Base-by-base conservation (phyloP, 1,140 invertebrate species). In the Eumeta japonica region DNA sequence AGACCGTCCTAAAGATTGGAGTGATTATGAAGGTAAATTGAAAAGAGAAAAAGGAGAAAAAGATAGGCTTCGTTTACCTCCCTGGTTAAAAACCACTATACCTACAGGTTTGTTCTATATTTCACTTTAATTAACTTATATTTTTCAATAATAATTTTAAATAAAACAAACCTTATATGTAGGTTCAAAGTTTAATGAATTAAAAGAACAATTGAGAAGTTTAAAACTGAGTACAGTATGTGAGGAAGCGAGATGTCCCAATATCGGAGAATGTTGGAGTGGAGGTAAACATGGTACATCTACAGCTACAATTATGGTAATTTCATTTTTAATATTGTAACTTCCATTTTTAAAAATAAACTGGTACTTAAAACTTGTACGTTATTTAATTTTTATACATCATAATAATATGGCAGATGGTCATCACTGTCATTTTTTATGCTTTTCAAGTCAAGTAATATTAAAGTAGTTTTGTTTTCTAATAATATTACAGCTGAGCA, bases 181-280 rank as follows among this genome's bases (percentile, higher is more conserved):
- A 76, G 82, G 88, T 18, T 80, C 87, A 55, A 93, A 92, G 75
- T 95, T 87, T 61, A 83, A 78, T 46, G 83, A 83, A 56, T 71
- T 99, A 10, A 99, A 98, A 59, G 80, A 88, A 33, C 88, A 94
- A 58, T 73, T 99, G 9, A 76, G 92, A 37, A 82, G 86, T 10
- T 77, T 98, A 10, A 97, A 96, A 52, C 77, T 99, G 7, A 89
- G 93, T 53, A 99, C 97, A 2, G 97, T 99, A 1, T 99, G 97
- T 73, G 94, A 99, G 67, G 97, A 99, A 78, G 97, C 97, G 0
- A 80, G 92, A 45, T 99, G 97, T 81, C 97, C 97, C 1, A 99
- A 99, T 74, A 98, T 99, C 52, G 94, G 95, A 13, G 95, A 98
- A 78, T 99, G 97, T 75, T 99, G 97, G 97, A 95, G 94, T 45